Base-by-base conservation (phyloP, 1,140 invertebrate genomes). In the Drosophila takahashii region DNA sequence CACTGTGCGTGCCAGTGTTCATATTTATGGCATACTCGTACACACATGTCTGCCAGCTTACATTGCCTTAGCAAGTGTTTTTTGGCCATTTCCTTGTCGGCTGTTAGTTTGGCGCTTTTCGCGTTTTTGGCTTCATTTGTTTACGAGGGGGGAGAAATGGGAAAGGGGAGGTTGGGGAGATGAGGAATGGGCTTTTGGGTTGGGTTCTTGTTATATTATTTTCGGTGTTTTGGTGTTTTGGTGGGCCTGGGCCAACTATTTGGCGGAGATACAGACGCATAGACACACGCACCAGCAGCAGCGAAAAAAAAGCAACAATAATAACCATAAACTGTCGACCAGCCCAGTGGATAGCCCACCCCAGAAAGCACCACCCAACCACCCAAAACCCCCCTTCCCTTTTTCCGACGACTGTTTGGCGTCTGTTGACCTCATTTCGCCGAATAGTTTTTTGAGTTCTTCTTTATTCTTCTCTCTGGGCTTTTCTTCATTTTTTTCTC, bases 341-440 rank as follows among this genome's bases (percentile, higher is more conserved):
- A 53, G 39, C 51, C 60, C 36, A 48, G 56, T 54, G 61, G 26
- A 22, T 41, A 39, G 22, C 41, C 58, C 44, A 32, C 47, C 16
- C 53, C 42, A 44, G 36, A n/a, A 8, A 18, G 39, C 50, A 34
- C 42, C 45, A 29, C 45, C 47, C 57, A 39, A 13, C 29, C 39
- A 9, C 54, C 39, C 39, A 16, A 11, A 16, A 9, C 15, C 0
- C 37, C 39, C 22, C 36, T 36, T 9, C 39, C 41, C 53, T 53
- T 42, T 47, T 52, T 16, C 47, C 41, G n/a, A 26, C 78, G 79
- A 73, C 85, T 89, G 42, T 80, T 84, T 80, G 84, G 84, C 84
- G 84, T 89, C 84, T 89, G 84, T 89, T 89, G 84, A 89, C 84
- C 85, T 89, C 84, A 89, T 89, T 89, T 89, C 58, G 56, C 41